Evolutionary conservation across 2,888 invertebrate genomes (phyloP).

Genomic region (Eupithecia pulchellata): DNA sequence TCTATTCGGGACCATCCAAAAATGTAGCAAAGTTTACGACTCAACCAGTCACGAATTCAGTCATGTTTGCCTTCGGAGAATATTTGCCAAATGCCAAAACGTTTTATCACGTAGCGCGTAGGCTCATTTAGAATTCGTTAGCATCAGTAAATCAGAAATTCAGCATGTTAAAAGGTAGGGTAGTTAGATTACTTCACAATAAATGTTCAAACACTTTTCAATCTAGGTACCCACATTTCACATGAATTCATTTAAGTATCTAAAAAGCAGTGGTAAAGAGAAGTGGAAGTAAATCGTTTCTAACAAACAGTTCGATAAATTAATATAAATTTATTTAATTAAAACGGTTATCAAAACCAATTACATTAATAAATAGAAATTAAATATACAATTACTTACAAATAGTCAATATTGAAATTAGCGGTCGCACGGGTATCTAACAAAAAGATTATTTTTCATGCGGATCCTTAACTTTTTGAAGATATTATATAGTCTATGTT

Average conservation of each 20-base stretch:
- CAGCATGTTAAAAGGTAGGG: too few relatives aligned
- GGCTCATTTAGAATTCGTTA: slow-evolving; percentile 19
- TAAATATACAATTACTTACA: too few relatives aligned
- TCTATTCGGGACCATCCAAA: neutral
- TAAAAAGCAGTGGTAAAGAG: neutral
- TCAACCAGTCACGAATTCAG: slow-evolving; percentile 42
- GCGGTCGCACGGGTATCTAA: too few relatives aligned
- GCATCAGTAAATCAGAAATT: slow-evolving; percentile 12
- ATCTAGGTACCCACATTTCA: neutral
- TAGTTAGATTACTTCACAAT: too few relatives aligned
- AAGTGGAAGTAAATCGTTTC: neutral
- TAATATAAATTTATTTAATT: neutral
- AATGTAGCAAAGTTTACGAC: slow-evolving; percentile 28
- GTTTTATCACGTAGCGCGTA: slow-evolving; percentile 38
- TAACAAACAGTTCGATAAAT: neutral
- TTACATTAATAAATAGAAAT: too few relatives aligned
- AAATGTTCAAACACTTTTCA: slow-evolving; percentile 15
- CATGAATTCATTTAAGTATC: neutral
- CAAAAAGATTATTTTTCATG: too few relatives aligned
- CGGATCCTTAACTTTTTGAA: too few relatives aligned
- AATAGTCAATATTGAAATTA: too few relatives aligned
- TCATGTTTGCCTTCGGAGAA: slow-evolving; percentile 40
- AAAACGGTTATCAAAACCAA: too few relatives aligned
- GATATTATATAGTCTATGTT: too few relatives aligned
- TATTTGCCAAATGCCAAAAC: slow-evolving; percentile 38